Evolutionary conservation across 2,797 vertebrate genomes (phyloP), one percentile per base, ranked within the genome.

Genomic region (Girardinus metallicus): DNA sequence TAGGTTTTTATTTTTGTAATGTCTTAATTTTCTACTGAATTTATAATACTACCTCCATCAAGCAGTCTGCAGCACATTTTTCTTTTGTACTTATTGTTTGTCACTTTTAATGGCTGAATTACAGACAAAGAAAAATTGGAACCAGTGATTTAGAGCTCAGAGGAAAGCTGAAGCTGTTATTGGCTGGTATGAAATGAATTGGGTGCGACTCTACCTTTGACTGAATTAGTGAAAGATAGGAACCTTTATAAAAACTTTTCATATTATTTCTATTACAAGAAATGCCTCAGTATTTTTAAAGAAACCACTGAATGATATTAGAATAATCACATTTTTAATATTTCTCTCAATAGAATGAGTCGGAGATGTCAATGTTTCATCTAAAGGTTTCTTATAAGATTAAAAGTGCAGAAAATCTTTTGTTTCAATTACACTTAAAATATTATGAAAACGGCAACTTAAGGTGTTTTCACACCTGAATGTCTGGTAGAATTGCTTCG

Each of bases 101-200:
- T 68, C 60, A 64, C 47, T 76, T 75, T 80, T 71, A 79, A 73
- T 12, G 31, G 46, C 71, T 34, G 4, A 70, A 13, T 70, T 43
- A 41, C 23, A 6, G 41, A 39, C n/a, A 70, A 60, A 6, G 26
- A 41, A 13, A 70, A 31, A 29, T 29, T 1, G 26, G 4, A 29
- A 29, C 1, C 53, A 57, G 51, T 26, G 51, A 53, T 13, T 57
- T 7, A 51, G 49, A 46, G 12, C 49, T 49, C 51, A 53, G 51
- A 57, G 53, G 26, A n/a, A n/a, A 57, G 55, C 13, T 60, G 55
- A 31, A 60, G n/a, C n/a, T n/a, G n/a, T 60, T 60, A 29, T 5
- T 60, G 55, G 55, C n/a, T 29, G 12, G 55, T 60, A 31, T 60
- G 3, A 60, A 13, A 60, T 31, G n/a, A 29, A 60, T 29, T 15